Percentiles rank a stretch among this genome's conserved stretches.
Evolutionary conservation across 1,140 invertebrate species (phyloP).

Genomic region (Conus betulinus): DNA sequence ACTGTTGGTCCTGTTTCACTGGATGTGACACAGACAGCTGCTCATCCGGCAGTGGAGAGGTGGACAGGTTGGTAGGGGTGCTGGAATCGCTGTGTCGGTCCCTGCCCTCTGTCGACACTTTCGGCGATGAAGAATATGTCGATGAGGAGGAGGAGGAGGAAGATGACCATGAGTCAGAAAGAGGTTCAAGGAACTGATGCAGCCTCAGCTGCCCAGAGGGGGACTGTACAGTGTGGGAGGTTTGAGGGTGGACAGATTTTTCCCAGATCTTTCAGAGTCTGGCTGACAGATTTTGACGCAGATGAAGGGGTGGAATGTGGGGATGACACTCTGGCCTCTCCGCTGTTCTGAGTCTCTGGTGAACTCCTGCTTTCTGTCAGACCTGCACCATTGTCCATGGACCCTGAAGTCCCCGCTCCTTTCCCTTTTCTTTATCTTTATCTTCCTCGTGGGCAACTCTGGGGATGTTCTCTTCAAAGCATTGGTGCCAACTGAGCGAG

Average conservation of each 20-base stretch:
- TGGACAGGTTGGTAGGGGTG: conserved; percentile 35
- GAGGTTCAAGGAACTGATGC: not conserved
- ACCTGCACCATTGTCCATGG: not conserved
- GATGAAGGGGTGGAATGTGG: not conserved
- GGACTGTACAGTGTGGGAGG: not conserved
- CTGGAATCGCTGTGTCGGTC: conserved; percentile 26
- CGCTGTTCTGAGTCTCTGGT: not conserved
- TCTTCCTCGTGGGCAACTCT: not conserved
- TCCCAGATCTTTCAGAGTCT: not conserved
- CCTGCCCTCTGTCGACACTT: not conserved
- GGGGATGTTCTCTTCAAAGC: not conserved
- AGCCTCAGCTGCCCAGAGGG: not conserved
- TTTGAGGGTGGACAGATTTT: not conserved
- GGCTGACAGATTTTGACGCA: not conserved
- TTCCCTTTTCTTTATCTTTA: not conserved
- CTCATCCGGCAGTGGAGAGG: not conserved
- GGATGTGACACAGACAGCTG: not conserved
- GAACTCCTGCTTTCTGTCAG: not conserved
- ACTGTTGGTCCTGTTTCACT: not conserved
- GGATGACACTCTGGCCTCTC: not conserved
- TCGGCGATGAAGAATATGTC: conserved; percentile 1
- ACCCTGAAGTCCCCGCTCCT: not conserved
- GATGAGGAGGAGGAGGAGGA: conserved; percentile 36
- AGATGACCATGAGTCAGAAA: not conserved
- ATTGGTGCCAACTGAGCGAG: not conserved